phyloP scores from a whole-genome alignment of 2,797 vertebrate species.

The Gymnoscopelus braueri region DNA sequence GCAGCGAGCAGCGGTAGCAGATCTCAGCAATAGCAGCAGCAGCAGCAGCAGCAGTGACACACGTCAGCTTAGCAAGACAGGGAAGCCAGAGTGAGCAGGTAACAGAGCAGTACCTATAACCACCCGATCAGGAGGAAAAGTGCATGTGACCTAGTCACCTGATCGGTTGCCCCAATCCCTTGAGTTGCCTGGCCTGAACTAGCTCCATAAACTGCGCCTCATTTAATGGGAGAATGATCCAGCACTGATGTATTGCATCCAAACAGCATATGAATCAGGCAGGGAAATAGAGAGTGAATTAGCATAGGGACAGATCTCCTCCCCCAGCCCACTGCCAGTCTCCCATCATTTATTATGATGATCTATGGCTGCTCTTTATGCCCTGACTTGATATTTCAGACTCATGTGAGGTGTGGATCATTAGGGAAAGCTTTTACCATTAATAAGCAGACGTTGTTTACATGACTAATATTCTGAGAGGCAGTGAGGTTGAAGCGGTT shows the following conservation, averaged over 20 bases:
- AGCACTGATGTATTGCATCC: conserved; percentile 70
- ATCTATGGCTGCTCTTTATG: conserved; percentile 76
- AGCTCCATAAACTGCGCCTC: too few relatives aligned
- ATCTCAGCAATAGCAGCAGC: too few relatives aligned
- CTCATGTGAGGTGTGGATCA: conserved; percentile 78
- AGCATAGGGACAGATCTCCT: conserved; percentile 67
- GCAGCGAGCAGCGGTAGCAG: too few relatives aligned
- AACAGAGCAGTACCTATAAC: too few relatives aligned
- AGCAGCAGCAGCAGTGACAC: too few relatives aligned
- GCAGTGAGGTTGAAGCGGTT: conserved; percentile 77
- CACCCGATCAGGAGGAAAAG: too few relatives aligned
- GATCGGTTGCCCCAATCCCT: too few relatives aligned
- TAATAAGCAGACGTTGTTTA: conserved; percentile 80
- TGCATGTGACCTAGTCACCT: too few relatives aligned
- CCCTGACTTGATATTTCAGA: conserved; percentile 80
- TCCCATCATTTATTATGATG: conserved; percentile 78
- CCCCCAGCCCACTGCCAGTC: conserved; percentile 60
- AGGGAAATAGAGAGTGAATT: conserved; percentile 72
- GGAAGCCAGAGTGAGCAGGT: too few relatives aligned
- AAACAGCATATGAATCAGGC: conserved; percentile 73
- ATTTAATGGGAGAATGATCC: conserved; percentile 74
- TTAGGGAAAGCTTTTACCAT: conserved; percentile 82
- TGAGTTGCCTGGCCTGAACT: too few relatives aligned
- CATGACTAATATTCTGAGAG: conserved; percentile 75
- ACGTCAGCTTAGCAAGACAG: too few relatives aligned